Evolutionary conservation across 2,888 invertebrate species (phyloP).

Genomic region (Drosophila hawaiiensis): DNA sequence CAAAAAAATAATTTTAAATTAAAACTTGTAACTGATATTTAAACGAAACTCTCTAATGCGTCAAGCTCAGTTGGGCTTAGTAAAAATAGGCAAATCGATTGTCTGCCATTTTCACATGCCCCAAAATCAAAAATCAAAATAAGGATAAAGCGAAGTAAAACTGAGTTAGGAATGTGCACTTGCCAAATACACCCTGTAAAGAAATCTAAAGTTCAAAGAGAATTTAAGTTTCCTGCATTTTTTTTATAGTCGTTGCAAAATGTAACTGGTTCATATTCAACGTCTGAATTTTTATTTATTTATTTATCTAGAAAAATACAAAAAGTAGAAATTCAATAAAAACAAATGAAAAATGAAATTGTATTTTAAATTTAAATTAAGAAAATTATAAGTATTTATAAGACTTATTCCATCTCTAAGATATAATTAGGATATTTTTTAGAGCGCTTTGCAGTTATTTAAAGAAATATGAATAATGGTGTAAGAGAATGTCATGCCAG

Average conservation of each 20-base stretch:
- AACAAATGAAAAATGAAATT: background rate
- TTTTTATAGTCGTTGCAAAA: background rate
- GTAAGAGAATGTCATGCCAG: no score
- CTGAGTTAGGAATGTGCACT: background rate
- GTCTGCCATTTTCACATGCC: slow-evolving; percentile 48
- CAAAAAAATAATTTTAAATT: background rate
- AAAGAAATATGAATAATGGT: no score
- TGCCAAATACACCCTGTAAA: background rate
- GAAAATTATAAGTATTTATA: background rate
- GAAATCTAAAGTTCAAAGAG: background rate
- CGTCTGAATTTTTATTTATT: background rate
- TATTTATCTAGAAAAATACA: background rate
- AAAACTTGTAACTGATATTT: background rate
- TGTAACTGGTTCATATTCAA: background rate
- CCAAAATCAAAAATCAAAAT: slow-evolving; percentile 29
- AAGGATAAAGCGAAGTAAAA: slow-evolving; percentile 4
- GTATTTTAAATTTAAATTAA: background rate
- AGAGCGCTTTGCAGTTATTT: no score
- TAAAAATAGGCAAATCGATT: slow-evolving; percentile 22
- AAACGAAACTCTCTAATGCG: background rate
- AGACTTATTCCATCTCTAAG: no score
- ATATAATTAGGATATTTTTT: no score
- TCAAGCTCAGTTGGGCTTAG: background rate
- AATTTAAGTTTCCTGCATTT: background rate
- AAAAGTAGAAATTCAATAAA: background rate